Percentiles rank a stretch among this genome's conserved stretches.
phyloP scores from a whole-genome alignment of 2,888 invertebrate species.

The Phortica magna region DNA sequence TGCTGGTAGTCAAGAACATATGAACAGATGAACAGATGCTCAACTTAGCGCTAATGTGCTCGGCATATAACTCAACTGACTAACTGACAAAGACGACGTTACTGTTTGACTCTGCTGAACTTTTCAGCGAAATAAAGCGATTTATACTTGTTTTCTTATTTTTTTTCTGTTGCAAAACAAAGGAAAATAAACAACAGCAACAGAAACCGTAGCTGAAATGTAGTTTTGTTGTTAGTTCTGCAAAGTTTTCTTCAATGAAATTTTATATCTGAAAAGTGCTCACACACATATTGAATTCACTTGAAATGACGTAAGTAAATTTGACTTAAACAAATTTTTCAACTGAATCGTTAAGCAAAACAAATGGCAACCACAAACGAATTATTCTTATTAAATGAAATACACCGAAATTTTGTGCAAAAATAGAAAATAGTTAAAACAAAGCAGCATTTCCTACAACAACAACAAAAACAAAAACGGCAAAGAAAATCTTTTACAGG shows the following conservation, averaged over 20 bases:
- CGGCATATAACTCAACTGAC: no score
- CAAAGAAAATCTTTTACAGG: not conserved
- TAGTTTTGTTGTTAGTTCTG: not conserved
- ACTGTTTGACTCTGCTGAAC: not conserved
- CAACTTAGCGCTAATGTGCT: not conserved
- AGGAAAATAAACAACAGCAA: not conserved
- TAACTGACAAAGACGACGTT: not conserved
- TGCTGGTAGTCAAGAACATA: slow-evolving; percentile 23
- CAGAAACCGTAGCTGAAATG: not conserved
- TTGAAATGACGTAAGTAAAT: slow-evolving; percentile 22
- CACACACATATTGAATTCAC: slow-evolving; percentile 25
- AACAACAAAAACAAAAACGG: not conserved
- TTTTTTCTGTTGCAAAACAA: not conserved
- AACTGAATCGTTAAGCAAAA: not conserved
- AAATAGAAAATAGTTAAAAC: not conserved
- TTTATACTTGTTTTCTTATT: not conserved
- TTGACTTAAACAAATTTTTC: not conserved
- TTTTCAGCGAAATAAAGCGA: not conserved
- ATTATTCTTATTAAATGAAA: not conserved
- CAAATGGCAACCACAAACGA: not conserved
- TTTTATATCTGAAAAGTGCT: not conserved
- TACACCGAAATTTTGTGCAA: not conserved
- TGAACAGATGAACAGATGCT: slow-evolving; percentile 32
- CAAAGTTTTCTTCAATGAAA: slow-evolving; percentile 20
- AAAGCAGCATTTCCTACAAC: not conserved